Evolutionary conservation across 1,140 invertebrate species (phyloP), one percentile per base, ranked within the genome.

Genomic region (Leptinotarsa lineolata): DNA sequence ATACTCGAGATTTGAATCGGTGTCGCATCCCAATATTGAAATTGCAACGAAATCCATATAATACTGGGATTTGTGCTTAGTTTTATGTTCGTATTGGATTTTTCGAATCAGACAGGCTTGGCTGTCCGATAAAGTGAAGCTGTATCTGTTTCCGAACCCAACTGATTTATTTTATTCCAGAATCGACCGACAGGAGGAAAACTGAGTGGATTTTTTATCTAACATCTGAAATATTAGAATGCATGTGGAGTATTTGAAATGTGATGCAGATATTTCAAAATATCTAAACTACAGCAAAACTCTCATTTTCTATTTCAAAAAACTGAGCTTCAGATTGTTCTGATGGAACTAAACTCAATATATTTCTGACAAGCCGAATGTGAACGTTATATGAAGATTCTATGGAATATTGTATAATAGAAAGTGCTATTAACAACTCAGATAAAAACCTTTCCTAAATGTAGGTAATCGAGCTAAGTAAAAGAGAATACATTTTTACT

Each of bases 121-220:
- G 67, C 72, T 69, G 69, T 71, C 72, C 75, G 74, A 76, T 76
- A 76, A 76, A 76, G 73, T 76, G 69, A 74, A 68, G 60, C 70
- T 70, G 68, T 64, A 70, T 68, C 68, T 76, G 68, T 69, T 60
- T 74, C 60, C 64, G 60, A 60, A 74, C 24, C 66, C 16, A 13
- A 3, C 5, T 3, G 48, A n/a, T n/a, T 3, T 54, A 54, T 54
- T 54, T 54, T 54, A 54, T 54, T 18, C 4, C 5, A 18, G 48
- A 54, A 6, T 15, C 16, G 0, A 1, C 2, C 16, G 16, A 54
- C 48, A 54, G 48, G 16, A 54, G 2, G 16, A 54, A 54, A 16
- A n/a, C 48, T 16, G n/a, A 54, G 15, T 54, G 16, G 4, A 16
- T 54, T n/a, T n/a, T n/a, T 16, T 1, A 54, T 54, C 0, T 3